Conservation (phyloP, 2,888 invertebrate species). For the Salpingus planirostris region DNA sequence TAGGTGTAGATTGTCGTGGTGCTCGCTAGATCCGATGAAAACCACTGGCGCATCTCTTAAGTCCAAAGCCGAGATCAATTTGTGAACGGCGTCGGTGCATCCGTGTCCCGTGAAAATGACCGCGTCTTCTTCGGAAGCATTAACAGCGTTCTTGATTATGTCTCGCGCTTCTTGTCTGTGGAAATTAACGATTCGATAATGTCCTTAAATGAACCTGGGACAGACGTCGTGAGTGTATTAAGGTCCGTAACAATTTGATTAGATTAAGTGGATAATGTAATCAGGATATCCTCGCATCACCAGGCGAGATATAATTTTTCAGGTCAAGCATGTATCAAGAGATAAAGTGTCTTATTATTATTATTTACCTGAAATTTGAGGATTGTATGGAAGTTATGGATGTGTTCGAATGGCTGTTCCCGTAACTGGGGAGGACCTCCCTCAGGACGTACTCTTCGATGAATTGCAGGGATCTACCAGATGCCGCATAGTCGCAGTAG, state of each 20-base stretch:
- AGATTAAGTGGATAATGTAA: constrained; percentile 11
- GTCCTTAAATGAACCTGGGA: too few species aligned
- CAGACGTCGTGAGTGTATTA: constrained; percentile 6
- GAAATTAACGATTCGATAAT: too few species aligned
- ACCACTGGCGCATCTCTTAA: constrained; percentile 56
- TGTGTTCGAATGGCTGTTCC: constrained; percentile 71
- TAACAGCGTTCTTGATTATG: constrained; percentile 68
- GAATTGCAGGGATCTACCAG: constrained; percentile 73
- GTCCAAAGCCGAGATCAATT: constrained; percentile 63
- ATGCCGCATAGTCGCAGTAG: constrained; percentile 82
- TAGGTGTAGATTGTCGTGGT: constrained; percentile 67
- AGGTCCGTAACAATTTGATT: constrained; percentile 13
- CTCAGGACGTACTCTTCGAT: constrained; percentile 74
- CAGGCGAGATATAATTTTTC: background rate
- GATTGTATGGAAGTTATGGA: constrained; percentile 81
- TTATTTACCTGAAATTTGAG: constrained; percentile 67
- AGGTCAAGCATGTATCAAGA: too few species aligned
- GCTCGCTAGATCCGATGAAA: constrained; percentile 72
- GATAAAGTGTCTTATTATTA: background rate
- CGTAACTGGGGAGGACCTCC: constrained; percentile 75
- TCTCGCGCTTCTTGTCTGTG: constrained; percentile 70
- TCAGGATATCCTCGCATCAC: constrained; percentile 12
- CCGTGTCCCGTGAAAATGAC: constrained; percentile 68
- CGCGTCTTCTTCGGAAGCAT: constrained; percentile 72
- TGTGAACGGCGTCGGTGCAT: constrained; percentile 66